Evolutionary conservation across 1,140 invertebrate species (phyloP).

Genomic region (Philaenus spumarius): DNA sequence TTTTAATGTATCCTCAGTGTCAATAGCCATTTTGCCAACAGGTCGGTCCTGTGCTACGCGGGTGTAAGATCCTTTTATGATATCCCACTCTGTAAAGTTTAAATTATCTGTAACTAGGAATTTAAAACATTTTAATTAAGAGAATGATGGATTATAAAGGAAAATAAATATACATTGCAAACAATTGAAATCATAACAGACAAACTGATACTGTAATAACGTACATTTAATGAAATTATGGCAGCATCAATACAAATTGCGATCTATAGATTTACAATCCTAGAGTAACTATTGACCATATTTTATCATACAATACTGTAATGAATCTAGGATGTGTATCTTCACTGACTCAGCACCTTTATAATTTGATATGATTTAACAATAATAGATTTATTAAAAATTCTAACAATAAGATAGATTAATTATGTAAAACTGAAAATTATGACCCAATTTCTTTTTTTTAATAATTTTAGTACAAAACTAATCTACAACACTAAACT

Average conservation of each 20-base stretch:
- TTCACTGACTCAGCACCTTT: not conserved
- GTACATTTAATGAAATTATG: conserved; percentile 14
- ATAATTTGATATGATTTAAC: not conserved
- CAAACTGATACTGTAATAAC: conserved; percentile 1
- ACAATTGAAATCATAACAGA: too few species aligned
- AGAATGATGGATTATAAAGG: not conserved
- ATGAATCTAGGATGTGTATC: not conserved
- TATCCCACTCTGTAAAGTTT: too few species aligned
- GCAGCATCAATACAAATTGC: conserved; percentile 11
- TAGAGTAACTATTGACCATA: conserved; percentile 13
- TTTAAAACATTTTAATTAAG: conserved; percentile 1
- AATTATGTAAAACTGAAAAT: not conserved
- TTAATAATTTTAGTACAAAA: not conserved
- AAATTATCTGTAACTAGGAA: too few species aligned
- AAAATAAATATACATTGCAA: not conserved
- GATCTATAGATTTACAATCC: not conserved
- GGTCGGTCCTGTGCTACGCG: too few species aligned
- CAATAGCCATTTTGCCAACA: too few species aligned
- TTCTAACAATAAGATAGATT: not conserved
- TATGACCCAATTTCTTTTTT: not conserved
- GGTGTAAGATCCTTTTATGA: too few species aligned
- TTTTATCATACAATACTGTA: not conserved
- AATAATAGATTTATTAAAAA: not conserved
- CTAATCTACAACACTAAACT: not conserved
- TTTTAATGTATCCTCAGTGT: too few species aligned